A percentile compares a stretch with the other conserved stretches of the same genome.
These are phyloP conservation scores for Melolontha melolontha DNA, from an alignment of 2,888 invertebrate species.

Conservation along the genomic window DNA sequence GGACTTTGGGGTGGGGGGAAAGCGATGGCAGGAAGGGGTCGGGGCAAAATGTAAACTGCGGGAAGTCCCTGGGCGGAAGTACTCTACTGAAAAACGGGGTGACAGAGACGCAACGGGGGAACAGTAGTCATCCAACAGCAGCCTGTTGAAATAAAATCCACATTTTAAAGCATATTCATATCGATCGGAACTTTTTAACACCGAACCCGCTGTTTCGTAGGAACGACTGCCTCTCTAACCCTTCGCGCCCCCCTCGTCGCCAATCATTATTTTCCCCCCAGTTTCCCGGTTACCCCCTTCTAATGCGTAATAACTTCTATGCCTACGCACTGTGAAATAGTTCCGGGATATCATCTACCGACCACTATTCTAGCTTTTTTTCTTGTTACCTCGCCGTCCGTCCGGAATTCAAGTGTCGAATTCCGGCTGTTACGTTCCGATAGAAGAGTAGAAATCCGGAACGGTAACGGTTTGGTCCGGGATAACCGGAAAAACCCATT, in stretches of 20 bases:
- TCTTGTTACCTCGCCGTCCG: conserved; percentile 6
- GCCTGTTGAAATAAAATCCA: conserved; percentile 73
- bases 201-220: conserved; percentile 61
- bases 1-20: conserved; percentile 16
- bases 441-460: conserved; percentile 14
- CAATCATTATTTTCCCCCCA: conserved; percentile 48
- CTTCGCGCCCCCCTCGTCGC: conserved; percentile 51
- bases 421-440: conserved; percentile 10
- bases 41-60: conserved; percentile 62
- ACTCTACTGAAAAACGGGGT: conserved; percentile 53
- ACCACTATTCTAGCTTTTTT: conserved; percentile 36
- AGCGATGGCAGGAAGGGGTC: conserved; percentile 61
- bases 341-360: conserved; percentile 40
- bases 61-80: conserved; percentile 63
- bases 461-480: conserved; percentile 19
- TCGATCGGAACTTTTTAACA: conserved; percentile 74
- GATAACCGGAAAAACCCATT: conserved; percentile 38
- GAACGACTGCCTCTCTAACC: conserved; percentile 45
- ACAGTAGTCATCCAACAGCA: conserved; percentile 54
- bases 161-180: conserved; percentile 76
- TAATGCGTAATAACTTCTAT: conserved; percentile 54
- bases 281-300: conserved; percentile 50
- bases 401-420: conserved; percentile 17
- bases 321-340: conserved; percentile 54
- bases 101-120: conserved; percentile 43